Evolutionary conservation across 2,888 invertebrate genomes (phyloP).

Genomic region (Leptinotarsa rubiginosa): DNA sequence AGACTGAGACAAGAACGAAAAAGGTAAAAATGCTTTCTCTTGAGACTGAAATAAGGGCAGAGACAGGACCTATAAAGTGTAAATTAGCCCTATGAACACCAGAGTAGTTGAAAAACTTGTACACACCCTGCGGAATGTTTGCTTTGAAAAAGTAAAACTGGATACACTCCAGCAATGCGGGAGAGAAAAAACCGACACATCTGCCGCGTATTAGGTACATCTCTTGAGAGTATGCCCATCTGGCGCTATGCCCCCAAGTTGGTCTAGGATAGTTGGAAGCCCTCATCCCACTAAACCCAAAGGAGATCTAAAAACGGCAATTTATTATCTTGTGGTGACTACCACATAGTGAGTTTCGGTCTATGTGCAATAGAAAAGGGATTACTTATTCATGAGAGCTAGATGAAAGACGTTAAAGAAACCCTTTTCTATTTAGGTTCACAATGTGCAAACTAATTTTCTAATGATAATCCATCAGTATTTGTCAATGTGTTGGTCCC

Average conservation of each 20-base stretch:
- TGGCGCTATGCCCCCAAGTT: conserved; percentile 40
- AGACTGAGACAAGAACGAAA: no score
- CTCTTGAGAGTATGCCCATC: conserved; percentile 44
- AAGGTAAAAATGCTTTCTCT: no score
- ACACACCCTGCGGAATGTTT: background rate
- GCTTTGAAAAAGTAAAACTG: conserved; percentile 8
- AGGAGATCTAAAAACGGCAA: conserved; percentile 44
- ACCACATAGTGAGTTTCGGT: conserved; percentile 28
- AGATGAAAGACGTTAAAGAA: conserved; percentile 1
- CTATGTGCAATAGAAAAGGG: conserved; percentile 32
- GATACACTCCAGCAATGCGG: conserved; percentile 12
- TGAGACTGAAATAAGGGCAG: no score
- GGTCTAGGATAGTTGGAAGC: conserved; percentile 42
- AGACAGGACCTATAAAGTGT: no score
- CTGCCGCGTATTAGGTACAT: conserved; percentile 37
- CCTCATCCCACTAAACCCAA: conserved; percentile 51
- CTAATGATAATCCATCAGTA: conserved; percentile 8
- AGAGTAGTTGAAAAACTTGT: background rate
- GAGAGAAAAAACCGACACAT: conserved; percentile 32
- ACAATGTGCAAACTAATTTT: background rate
- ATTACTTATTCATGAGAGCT: conserved; percentile 27
- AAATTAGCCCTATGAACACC: no score
- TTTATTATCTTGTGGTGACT: conserved; percentile 41
- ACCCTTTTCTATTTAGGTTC: conserved; percentile 17
- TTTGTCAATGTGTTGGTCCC: background rate